Evolutionary conservation across 2,888 invertebrate species (phyloP).

Genomic region (Cacoxenus indagator): DNA sequence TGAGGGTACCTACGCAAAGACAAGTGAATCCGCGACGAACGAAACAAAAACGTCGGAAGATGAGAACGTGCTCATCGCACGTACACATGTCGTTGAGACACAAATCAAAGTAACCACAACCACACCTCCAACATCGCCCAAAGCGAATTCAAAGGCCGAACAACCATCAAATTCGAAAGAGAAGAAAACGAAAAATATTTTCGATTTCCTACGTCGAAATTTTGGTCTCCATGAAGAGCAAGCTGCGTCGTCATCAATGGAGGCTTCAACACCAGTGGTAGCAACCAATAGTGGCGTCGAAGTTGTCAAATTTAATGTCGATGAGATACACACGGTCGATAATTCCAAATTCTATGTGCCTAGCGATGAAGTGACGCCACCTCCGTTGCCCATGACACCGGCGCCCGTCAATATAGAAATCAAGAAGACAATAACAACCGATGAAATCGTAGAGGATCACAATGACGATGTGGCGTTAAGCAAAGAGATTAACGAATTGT

Average conservation of each 20-base stretch:
- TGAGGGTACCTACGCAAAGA: not conserved
- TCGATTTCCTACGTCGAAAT: constrained; percentile 70
- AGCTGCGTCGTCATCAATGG: constrained; percentile 40
- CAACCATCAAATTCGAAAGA: constrained; percentile 35
- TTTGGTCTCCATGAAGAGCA: constrained; percentile 61
- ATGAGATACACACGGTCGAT: constrained; percentile 56
- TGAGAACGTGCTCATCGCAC: constrained; percentile 60
- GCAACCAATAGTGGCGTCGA: constrained; percentile 55
- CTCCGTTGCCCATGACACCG: constrained; percentile 53
- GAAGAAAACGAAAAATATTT: constrained; percentile 69
- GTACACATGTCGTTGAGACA: constrained; percentile 66
- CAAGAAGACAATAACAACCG: constrained; percentile 63
- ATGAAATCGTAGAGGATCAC: constrained; percentile 65
- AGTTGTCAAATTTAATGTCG: constrained; percentile 47
- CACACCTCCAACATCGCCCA: constrained; percentile 58
- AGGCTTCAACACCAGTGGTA: constrained; percentile 36
- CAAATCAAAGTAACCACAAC: constrained; percentile 67
- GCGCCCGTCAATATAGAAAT: constrained; percentile 69
- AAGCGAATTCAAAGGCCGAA: constrained; percentile 28
- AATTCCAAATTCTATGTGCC: constrained; percentile 68
- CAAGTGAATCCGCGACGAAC: not conserved
- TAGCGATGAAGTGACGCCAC: constrained; percentile 45
- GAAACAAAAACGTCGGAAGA: constrained; percentile 25
- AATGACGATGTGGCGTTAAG: constrained; percentile 62
- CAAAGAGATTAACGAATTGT: constrained; percentile 66